Percentiles rank a stretch among this genome's conserved stretches.
phyloP scores from a whole-genome alignment of 2,888 invertebrate species.

The Chouioia cunea region DNA sequence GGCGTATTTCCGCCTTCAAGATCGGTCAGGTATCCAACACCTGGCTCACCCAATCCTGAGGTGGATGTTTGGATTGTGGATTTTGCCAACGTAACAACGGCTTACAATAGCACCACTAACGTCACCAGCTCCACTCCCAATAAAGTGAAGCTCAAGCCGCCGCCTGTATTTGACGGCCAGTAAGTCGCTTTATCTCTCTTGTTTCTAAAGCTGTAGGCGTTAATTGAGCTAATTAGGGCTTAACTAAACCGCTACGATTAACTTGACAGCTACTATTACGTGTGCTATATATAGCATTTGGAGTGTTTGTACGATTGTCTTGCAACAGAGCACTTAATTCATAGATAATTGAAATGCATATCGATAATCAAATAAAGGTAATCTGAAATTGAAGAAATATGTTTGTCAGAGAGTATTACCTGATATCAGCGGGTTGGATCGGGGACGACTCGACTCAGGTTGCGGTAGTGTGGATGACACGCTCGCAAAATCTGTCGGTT shows the following conservation, averaged over 20 bases:
- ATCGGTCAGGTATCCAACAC: conserved; percentile 88
- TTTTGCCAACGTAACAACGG: conserved; percentile 60
- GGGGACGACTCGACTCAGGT: conserved; percentile 83
- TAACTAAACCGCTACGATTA: no score
- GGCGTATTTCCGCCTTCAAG: conserved; percentile 83
- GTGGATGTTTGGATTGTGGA: conserved; percentile 86
- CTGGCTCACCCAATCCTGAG: conserved; percentile 88
- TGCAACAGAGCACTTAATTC: no score
- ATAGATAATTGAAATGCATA: no score
- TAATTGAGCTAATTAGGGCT: no score
- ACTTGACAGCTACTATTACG: no score
- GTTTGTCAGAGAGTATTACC: conserved; percentile 84
- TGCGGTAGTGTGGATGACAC: conserved; percentile 92
- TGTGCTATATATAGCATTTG: no score
- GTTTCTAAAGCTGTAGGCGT: no score
- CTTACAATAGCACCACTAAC: conserved; percentile 69
- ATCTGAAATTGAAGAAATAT: no score
- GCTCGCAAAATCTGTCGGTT: conserved; percentile 91
- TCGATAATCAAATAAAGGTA: no score
- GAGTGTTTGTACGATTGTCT: no score
- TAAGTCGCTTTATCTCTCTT: conserved; percentile 70
- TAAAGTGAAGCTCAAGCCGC: conserved; percentile 73
- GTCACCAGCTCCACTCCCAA: conserved; percentile 43
- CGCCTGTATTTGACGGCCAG: conserved; percentile 83
- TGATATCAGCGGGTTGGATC: conserved; percentile 93